These are phyloP conservation scores for Stomatorhinus ivindoensis DNA, from an alignment of 2,113 vertebrate genomes.

Conservation along the genomic window DNA sequence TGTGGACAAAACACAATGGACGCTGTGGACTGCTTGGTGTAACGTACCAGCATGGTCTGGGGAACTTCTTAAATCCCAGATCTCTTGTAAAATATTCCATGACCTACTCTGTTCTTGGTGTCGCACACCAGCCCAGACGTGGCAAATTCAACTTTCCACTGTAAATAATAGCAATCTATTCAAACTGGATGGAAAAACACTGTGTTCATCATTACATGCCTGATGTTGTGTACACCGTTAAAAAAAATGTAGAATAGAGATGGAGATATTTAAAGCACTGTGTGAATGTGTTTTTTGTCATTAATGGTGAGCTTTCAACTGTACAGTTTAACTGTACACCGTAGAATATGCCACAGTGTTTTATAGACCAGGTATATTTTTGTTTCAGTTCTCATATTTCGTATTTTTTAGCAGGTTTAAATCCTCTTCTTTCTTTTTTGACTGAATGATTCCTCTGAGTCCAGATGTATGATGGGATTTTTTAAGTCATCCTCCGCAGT, in stretches of 20 bases:
- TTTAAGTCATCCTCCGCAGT: background rate
- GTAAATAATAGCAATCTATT: slow-evolving; percentile 12
- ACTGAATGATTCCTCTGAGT: background rate
- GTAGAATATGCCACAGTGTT: background rate
- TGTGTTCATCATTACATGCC: background rate
- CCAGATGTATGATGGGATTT: background rate
- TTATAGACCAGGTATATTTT: background rate
- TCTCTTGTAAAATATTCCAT: slow-evolving; percentile 13
- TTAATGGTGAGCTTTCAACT: background rate
- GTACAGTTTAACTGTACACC: background rate
- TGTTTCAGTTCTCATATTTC: background rate
- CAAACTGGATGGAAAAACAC: background rate
- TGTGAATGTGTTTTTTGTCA: background rate
- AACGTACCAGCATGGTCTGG: background rate
- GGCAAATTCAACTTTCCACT: slow-evolving; percentile 10
- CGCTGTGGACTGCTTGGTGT: background rate
- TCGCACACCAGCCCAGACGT: slow-evolving; percentile 17
- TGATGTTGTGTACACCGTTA: background rate
- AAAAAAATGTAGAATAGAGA: background rate
- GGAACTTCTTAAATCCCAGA: background rate
- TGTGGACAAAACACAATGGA: background rate
- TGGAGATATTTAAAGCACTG: background rate
- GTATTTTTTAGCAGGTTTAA: background rate
- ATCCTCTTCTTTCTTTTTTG: background rate
- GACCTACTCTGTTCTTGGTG: slow-evolving; percentile 27